Base-by-base conservation (phyloP, 1,140 invertebrate species). In the Thaumetopoea pityocampa region DNA sequence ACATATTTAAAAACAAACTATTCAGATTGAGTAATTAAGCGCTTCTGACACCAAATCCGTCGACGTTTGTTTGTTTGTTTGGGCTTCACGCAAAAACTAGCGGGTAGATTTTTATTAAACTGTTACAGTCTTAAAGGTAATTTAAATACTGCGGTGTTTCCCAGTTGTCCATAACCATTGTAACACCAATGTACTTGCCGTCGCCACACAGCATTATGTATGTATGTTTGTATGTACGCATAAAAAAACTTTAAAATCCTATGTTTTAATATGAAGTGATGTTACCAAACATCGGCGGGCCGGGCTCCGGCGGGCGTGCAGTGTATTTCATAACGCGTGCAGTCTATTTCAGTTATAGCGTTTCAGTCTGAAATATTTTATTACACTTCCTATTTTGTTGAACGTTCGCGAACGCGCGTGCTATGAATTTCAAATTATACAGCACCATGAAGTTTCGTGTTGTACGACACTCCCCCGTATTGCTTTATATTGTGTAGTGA, bases 341-440 rank as follows among this genome's bases (percentile, higher is more conserved):
- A 69, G 61, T 73, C 58, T 77, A 71, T 76, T 73, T 72, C 67
- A 73, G 62, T 73, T 77, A 73, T 71, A 71, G 66, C 60, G 67
- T 69, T 77, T 67, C 60, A 62, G 68, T 66, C 63, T 54, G 65
- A 70, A 69, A 73, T 70, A 76, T 77, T 77, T 77, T 77, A 77
- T 77, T 67, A 73, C 61, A 66, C 65, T 71, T 72, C 66, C 69
- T 71, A 71, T 77, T 77, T 71, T 67, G 60, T 62, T 58, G 67
- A 72, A 70, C 67, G 57, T 46, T 68, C 56, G 54, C 59, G 56
- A 67, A 65, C 56, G 67, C 58, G 51, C 68, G 72, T 64, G 72
- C 59, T 58, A 54, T 58, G 69, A 69, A 77, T 77, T 65, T 63
- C 46, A 67, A 76, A 68, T 68, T 60, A 62, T 55, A 34, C 43